Percentiles rank a stretch among this genome's conserved stretches.
These are phyloP conservation scores for Drosophila suboccidentalis DNA, from an alignment of 2,888 invertebrate genomes.

Conservation along the genomic window DNA sequence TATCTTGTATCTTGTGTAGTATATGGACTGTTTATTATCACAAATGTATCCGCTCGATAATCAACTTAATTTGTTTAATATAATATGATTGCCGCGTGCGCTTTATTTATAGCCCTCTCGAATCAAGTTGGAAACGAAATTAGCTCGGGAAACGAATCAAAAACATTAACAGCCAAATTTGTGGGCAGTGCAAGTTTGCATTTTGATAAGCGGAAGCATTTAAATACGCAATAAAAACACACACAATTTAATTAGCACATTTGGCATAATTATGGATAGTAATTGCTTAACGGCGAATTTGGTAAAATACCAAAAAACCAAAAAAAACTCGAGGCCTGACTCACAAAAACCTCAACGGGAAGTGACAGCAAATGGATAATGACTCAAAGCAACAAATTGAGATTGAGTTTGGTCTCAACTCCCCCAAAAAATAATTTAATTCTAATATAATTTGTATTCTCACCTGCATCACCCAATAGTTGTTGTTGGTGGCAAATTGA, in stretches of 20 bases:
- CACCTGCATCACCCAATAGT: conserved; percentile 86
- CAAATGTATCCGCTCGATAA: conserved; percentile 68
- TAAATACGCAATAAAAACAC: conserved; percentile 30
- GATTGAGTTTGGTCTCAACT: background rate
- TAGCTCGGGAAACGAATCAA: conserved; percentile 24
- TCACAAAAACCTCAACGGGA: conserved; percentile 19
- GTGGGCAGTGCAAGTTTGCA: conserved; percentile 45
- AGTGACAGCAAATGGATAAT: conserved; percentile 13
- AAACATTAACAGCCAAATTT: conserved; percentile 18
- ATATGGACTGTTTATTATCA: conserved; percentile 38
- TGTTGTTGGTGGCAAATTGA: conserved; percentile 86
- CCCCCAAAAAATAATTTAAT: background rate
- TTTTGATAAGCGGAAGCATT: conserved; percentile 74
- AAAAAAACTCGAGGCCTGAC: conserved; percentile 11
- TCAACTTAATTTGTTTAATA: conserved; percentile 73
- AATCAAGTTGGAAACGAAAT: conserved; percentile 29
- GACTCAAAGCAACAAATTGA: background rate
- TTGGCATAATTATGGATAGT: conserved; percentile 66
- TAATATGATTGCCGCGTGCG: conserved; percentile 64
- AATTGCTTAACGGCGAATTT: conserved; percentile 51
- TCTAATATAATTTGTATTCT: conserved; percentile 40
- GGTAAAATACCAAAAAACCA: conserved; percentile 13
- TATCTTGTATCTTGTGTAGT: conserved; percentile 9
- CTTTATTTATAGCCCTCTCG: conserved; percentile 64
- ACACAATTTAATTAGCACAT: conserved; percentile 64